Evolutionary conservation across 2,113 vertebrate species (phyloP).

Genomic region (Cyanoliseus patagonus): DNA sequence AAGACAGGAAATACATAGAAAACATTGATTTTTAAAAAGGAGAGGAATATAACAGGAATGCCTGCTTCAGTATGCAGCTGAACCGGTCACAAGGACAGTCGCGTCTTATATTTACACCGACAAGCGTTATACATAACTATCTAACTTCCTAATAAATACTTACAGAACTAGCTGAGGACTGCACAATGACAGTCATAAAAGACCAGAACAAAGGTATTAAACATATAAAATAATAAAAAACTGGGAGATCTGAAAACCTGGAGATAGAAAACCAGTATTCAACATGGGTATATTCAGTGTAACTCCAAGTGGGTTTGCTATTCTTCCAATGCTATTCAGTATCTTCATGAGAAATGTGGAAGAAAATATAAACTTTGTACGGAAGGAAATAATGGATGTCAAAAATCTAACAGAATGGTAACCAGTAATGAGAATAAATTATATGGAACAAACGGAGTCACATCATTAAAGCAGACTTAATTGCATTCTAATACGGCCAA

Average conservation of each 20-base stretch:
- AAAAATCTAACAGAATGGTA: not conserved
- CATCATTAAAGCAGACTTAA: not conserved
- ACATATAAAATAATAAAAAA: not conserved
- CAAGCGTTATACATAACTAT: not conserved
- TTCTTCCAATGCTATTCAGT: not conserved
- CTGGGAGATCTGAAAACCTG: not conserved
- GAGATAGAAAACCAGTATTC: not conserved
- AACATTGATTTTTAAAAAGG: not conserved
- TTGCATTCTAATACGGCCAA: not conserved
- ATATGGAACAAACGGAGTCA: not conserved
- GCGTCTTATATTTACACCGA: not conserved
- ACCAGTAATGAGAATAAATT: not conserved
- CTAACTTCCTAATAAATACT: not conserved
- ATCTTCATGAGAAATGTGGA: not conserved
- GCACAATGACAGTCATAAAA: not conserved
- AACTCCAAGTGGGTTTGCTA: not conserved
- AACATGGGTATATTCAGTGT: not conserved
- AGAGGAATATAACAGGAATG: not conserved
- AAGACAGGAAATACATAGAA: not conserved
- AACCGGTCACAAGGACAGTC: not conserved
- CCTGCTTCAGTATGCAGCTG: not conserved
- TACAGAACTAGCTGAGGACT: not conserved
- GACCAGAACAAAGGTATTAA: not conserved
- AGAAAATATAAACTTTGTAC: not conserved
- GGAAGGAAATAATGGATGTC: not conserved